Evolutionary conservation across 2,888 invertebrate genomes (phyloP), one percentile per base, ranked within the genome.

Genomic region (Xestobium rufovillosum): DNA sequence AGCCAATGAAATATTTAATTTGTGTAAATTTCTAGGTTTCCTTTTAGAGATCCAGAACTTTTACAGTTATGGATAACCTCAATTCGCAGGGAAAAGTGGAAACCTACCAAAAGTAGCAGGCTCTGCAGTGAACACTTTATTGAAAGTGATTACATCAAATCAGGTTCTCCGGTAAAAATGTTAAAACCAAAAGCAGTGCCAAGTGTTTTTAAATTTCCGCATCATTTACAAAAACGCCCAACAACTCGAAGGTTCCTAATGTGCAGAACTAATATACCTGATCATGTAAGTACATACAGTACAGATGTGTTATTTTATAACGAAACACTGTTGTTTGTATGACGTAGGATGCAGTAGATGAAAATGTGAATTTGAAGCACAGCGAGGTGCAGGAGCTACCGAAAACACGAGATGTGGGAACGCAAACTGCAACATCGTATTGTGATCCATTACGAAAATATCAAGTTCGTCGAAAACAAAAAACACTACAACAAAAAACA

Each of bases 1-100:
- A n/a, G n/a, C n/a, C n/a, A n/a, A n/a, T n/a, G n/a, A n/a, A n/a
- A n/a, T n/a, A n/a, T n/a, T n/a, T n/a, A n/a, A n/a, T n/a, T n/a
- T n/a, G n/a, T n/a, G n/a, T n/a, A n/a, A n/a, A n/a, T 23, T 23
- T 23, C 8, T 23, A 23, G 23, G 23, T 23, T 23, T 23, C 23
- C 23, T 23, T 23, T 23, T 23, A 23, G n/a, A n/a, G 8, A n/a
- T 23, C 23, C 23, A 8, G 8, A 23, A n/a, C 8, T 23, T 23
- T 23, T 23, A n/a, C 8, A 23, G n/a, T n/a, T 23, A 9, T 23
- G 23, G 23, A 23, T 23, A 23, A 23, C 8, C 8, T 8, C 23
- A 9, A n/a, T 23, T 8, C 8, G 23, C 8, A 23, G 23, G n/a
- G 23, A 23, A 23, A 23, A 23, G 8, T 23, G 23, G 23, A 9